Evolutionary conservation across 2,888 invertebrate genomes (phyloP), one percentile per base, ranked within the genome.

Genomic region (Keiferia lycopersicella): DNA sequence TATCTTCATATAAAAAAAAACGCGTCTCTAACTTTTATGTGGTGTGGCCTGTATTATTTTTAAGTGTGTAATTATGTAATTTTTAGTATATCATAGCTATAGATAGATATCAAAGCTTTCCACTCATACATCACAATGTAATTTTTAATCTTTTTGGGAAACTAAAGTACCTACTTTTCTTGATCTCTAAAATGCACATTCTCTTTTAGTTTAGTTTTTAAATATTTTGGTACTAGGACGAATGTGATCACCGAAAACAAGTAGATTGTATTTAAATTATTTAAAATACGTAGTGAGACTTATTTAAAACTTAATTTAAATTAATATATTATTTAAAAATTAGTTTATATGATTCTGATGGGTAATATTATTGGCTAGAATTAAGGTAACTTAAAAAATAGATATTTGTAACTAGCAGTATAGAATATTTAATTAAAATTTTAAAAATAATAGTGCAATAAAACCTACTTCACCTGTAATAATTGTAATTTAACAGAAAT

Each of bases 231-330:
- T 12, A 72, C 77, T 79, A 80, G 87, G 88, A 88, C 88, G 88
- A 88, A 80, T 76, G 75, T 81, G 82, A 84, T 87, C 88, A 88
- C 88, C 88, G 88, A 87, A 75, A 56, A 38, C 20, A 41, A 14
- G n/a, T 61, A 61, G 18, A 41, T 64, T 45, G 38, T 58, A 57
- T 64, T 64, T 62, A 65, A 62, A 30, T 39, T 58, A 57, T 64
- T 62, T 62, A 65, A 62, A 30, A 30, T 56, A 39, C 30, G 16
- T 67, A 69, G 66, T 68, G 68, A 68, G 66, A 67, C 48, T 64
- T 61, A 63, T 48, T 53, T 65, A 63, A n/a, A n/a, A n/a, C n/a
- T n/a, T 41, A 10, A 26, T 12, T 12, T 22, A 51, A 51, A 12
- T 51, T 51, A 51, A 51, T 22, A 22, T 51, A 18, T 51, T 10